phyloP scores from a whole-genome alignment of 2,797 vertebrate genomes.

The Enteromius radiatus region DNA sequence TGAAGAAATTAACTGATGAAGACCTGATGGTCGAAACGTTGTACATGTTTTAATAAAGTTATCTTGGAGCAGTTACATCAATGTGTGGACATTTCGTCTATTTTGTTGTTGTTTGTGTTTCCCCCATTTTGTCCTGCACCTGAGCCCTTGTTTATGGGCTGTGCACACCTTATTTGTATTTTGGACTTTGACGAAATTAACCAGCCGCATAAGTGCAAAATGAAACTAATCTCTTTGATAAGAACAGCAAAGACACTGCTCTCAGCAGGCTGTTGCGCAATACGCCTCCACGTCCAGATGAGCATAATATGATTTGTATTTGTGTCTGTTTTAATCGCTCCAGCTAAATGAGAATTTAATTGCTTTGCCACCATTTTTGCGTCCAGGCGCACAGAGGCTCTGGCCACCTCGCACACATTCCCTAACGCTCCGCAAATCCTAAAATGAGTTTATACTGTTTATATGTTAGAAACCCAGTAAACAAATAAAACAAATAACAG shows the following conservation, averaged over 20 bases:
- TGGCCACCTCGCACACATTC: conserved; percentile 30
- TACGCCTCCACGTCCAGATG: conserved; percentile 38
- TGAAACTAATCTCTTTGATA: not conserved
- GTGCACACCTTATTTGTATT: no score
- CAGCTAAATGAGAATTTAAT: conserved; percentile 49
- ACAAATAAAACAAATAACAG: conserved; percentile 39
- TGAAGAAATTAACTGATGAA: not conserved
- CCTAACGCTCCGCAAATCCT: conserved; percentile 2
- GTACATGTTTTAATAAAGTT: no score
- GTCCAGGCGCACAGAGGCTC: conserved; percentile 6
- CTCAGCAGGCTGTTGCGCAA: conserved; percentile 39
- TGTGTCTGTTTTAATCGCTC: conserved; percentile 47
- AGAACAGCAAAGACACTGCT: conserved; percentile 26
- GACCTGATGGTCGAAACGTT: no score
- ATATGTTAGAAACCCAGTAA: conserved; percentile 25
- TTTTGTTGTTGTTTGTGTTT: no score
- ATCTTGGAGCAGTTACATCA: no score
- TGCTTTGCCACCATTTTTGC: conserved; percentile 47
- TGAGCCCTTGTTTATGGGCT: no score
- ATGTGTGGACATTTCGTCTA: no score
- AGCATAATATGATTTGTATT: conserved; percentile 48
- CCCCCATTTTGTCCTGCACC: no score
- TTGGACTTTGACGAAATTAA: not conserved
- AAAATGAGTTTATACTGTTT: conserved; percentile 18
- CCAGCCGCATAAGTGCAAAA: not conserved